A percentile compares a stretch with the other conserved stretches of the same genome.
phyloP scores from a whole-genome alignment of 2,113 vertebrate species.

The Apodemus sylvaticus region DNA sequence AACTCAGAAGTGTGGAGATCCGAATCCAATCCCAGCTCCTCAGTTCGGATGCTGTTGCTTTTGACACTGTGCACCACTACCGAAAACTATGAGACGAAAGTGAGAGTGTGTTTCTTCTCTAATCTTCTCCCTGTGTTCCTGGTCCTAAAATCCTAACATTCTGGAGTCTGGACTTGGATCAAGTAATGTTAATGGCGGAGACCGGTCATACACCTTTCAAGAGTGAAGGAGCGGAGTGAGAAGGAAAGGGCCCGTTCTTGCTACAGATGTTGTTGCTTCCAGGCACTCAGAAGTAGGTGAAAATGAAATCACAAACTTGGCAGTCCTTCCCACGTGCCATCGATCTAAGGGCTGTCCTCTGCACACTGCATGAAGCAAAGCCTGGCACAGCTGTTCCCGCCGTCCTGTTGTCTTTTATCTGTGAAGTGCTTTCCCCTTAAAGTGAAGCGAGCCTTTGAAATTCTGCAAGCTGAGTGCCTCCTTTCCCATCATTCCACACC shows the following conservation, averaged over 20 bases:
- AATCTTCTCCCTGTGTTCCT: background rate
- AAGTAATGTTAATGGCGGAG: background rate
- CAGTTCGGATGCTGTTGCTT: background rate
- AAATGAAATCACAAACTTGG: slow-evolving; percentile 43
- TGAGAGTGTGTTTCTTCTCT: background rate
- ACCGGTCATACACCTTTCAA: background rate
- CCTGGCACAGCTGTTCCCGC: slow-evolving; percentile 66
- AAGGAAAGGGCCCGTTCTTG: background rate
- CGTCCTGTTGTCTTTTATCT: slow-evolving; percentile 65
- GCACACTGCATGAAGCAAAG: slow-evolving; percentile 48
- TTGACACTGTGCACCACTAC: background rate
- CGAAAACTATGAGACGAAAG: background rate
- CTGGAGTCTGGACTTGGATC: background rate
- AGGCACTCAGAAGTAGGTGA: slow-evolving; percentile 32
- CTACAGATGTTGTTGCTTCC: slow-evolving; percentile 38
- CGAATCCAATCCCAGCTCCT: background rate
- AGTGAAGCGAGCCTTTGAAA: slow-evolving; percentile 69
- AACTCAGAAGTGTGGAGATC: background rate
- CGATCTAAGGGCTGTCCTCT: slow-evolving; percentile 35
- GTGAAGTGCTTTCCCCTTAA: slow-evolving; percentile 55
- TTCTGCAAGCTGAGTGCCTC: slow-evolving; percentile 63
- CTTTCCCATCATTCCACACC: slow-evolving; percentile 69
- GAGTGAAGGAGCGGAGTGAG: background rate
- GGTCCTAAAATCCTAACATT: slow-evolving; percentile 1
- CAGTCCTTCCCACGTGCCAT: slow-evolving; percentile 23